phyloP scores from a whole-genome alignment of 2,797 vertebrate genomes.

The Sebastes taczanowskii region DNA sequence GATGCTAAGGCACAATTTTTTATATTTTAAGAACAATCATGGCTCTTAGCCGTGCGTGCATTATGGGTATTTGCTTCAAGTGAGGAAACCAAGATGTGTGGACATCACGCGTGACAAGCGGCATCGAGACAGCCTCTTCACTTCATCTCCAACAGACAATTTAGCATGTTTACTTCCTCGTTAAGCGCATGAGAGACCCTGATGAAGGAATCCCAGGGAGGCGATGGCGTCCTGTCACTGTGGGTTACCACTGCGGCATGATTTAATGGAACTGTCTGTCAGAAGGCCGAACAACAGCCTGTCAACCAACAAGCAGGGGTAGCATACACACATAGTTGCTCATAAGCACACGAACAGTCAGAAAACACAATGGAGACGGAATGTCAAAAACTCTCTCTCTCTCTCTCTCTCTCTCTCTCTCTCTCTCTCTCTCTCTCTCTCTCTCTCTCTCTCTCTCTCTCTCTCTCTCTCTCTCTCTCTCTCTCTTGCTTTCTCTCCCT shows the following conservation, averaged over 20 bases:
- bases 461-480: neutral
- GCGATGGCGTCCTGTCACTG: slow-evolving; percentile 75
- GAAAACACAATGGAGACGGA: slow-evolving; percentile 29
- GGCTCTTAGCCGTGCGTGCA: neutral
- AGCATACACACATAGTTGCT: slow-evolving; percentile 23
- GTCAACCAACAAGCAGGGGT: slow-evolving; percentile 59
- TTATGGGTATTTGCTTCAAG: slow-evolving; percentile 8
- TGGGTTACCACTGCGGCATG: slow-evolving; percentile 75
- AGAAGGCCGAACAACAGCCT: slow-evolving; percentile 72
- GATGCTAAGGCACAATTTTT: neutral
- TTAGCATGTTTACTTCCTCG: slow-evolving; percentile 83
- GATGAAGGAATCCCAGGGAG: slow-evolving; percentile 77
- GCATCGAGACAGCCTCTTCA: slow-evolving; percentile 55
- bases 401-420: neutral
- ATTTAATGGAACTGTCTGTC: slow-evolving; percentile 86
- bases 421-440: neutral
- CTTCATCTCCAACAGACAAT: slow-evolving; percentile 74
- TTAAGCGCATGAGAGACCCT: slow-evolving; percentile 78
- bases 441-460: neutral
- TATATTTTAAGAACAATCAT: slow-evolving; percentile 16
- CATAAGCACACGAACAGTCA: neutral
- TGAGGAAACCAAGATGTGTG: slow-evolving; percentile 14
- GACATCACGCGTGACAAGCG: slow-evolving; percentile 43
- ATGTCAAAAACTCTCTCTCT: slow-evolving; percentile 43
- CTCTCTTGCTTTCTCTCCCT: neutral